Evolutionary conservation across 2,797 vertebrate genomes (phyloP), one percentile per base, ranked within the genome.

Genomic region (Knipowitschia caucasica): DNA sequence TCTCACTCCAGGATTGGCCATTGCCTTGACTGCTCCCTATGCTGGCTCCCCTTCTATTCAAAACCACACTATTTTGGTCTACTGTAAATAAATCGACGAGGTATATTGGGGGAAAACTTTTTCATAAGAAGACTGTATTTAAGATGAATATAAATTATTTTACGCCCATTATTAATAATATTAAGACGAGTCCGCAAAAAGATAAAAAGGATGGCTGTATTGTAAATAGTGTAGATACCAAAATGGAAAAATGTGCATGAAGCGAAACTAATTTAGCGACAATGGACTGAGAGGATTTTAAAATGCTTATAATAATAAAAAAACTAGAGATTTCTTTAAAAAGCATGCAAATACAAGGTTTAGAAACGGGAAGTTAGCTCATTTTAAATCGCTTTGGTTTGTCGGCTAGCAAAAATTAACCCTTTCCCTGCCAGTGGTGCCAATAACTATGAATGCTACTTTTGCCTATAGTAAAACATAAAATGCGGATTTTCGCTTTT

Each of bases 71-170:
- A 93, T 95, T 97, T 91, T 97, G 94, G 94, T 94, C 93, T 93
- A 93, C 92, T 96, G 94, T 97, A 95, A 90, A 98, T 98, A 95
- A 91, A 92, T 89, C 94, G 94, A 92, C 83, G 84, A 87, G 92
- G 92, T 93, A 93, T 93, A 92, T 92, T 83, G 88, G 89, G 89
- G 87, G 92, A 90, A 92, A 92, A 94, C 94, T 94, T 98, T 98
- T 97, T 94, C 94, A 94, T 93, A 96, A 95, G 93, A 94, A 93
- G 94, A 96, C 94, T 98, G 95, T 98, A 98, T 97, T 94, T 93
- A 92, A 91, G 89, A 91, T 90, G 89, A 91, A 90, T 89, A 92
- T 90, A 92, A 91, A 98, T 95, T 96, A 98, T 98, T 98, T 98
- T 98, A 95, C 94, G 97, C 94, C 92, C 91, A 87, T 89, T 87